These are phyloP conservation scores for Aldabrachelys gigantea DNA, from an alignment of 2,113 vertebrate species.

Conservation along the genomic window DNA sequence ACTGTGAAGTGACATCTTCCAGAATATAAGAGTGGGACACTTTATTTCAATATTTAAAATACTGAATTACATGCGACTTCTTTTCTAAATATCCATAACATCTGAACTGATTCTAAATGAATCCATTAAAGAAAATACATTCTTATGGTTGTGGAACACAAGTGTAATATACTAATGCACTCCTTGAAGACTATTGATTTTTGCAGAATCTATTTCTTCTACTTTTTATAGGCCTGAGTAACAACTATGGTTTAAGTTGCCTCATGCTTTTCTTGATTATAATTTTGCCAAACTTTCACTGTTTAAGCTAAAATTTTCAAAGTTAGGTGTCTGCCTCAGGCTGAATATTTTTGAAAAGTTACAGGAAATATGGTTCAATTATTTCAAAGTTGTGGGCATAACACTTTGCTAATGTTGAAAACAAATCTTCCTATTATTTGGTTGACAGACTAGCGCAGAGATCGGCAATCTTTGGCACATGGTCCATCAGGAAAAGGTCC, in stretches of 20 bases:
- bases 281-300: not conserved
- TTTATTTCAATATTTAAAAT: conserved; percentile 69
- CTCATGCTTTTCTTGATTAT: not conserved
- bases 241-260: not conserved
- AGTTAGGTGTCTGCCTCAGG: not conserved
- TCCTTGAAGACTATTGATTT: not conserved
- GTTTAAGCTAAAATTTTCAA: not conserved
- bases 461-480: too few species aligned
- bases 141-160: not conserved
- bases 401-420: not conserved
- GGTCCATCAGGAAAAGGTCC: too few species aligned
- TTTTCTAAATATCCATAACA: conserved; percentile 52
- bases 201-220: not conserved
- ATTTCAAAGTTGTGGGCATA: not conserved
- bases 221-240: not conserved
- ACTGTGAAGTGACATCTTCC: conserved; percentile 72
- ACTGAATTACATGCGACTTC: conserved; percentile 53
- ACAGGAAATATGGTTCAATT: not conserved
- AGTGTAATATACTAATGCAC: not conserved
- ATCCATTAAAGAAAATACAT: conserved; percentile 12
- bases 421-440: not conserved
- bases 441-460: too few species aligned
- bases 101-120: conserved; percentile 17
- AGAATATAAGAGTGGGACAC: conserved; percentile 35
- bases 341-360: not conserved